Base-by-base conservation (phyloP, 2,797 vertebrate species). In the Rhynchotus rufescens region DNA sequence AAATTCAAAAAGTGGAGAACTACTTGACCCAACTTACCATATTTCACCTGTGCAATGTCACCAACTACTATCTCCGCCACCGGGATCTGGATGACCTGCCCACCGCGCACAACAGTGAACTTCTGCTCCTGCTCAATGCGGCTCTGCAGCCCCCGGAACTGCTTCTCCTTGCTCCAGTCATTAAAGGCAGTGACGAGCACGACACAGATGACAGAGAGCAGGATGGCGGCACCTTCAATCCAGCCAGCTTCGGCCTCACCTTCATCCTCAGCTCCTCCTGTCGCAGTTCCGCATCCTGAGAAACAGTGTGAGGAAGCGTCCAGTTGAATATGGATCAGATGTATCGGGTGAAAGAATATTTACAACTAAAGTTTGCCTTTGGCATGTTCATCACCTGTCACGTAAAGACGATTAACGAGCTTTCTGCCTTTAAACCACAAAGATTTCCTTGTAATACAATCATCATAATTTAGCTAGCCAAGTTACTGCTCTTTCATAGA, bases 91-190 rank as follows among this genome's bases (percentile, higher is more conserved):
- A 99, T 99, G 92, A 99, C 99, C 96, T 99, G 98, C 47, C 97
- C 96, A 1, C 98, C 99, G 2, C 99, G 98, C 67, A 99, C 98
- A 88, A 99, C 99, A 19, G 99, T 98, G 92, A 99, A 99, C 90
- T 99, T 99, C 97, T 99, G 99, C 90, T 99, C 99, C 97, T 99
- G 99, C 96, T 99, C 99, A 28, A 99, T 99, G 91, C 99, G 99
- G 94, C 98, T 99, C 96, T 99, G 99, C 74, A 99, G 98, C 59
- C 99, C 99, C 38, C 99, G 98, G 90, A 99, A 99, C 97, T 99
- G 99, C 89, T 99, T 99, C 97, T 99, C 99, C 95, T 99, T 99
- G 95, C 99, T 99, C 99, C 99, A 99, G 96, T 99, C 99, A 38
- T 99, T 99, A 97, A 99, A 99, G 95, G 99, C 99, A 3, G 99